Evolutionary conservation across 2,797 vertebrate genomes (phyloP).

Genomic region (Lemur catta): DNA sequence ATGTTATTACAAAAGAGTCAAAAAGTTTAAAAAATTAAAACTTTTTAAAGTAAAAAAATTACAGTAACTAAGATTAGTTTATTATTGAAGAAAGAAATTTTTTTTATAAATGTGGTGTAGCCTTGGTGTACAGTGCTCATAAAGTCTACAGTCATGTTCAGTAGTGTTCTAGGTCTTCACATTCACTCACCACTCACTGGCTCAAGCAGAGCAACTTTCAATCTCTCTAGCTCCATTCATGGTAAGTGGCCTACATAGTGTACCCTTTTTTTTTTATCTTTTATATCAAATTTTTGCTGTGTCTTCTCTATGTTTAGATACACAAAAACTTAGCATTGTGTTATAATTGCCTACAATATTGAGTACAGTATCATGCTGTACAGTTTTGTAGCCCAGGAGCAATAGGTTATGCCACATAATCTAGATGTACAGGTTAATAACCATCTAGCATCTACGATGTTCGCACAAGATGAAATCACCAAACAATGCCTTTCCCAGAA

Average conservation of each 20-base stretch:
- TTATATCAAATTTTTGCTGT: not conserved
- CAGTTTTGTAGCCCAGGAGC: not conserved
- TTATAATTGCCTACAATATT: not conserved
- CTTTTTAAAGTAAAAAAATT: not conserved
- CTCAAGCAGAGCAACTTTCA: not conserved
- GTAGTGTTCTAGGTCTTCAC: not conserved
- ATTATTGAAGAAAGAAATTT: not conserved
- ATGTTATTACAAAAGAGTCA: not conserved
- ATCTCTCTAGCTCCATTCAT: not conserved
- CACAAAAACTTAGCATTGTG: not conserved
- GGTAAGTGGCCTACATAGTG: not conserved
- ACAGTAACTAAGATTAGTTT: not conserved
- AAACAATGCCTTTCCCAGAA: not conserved
- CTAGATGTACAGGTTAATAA: not conserved
- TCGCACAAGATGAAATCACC: not conserved
- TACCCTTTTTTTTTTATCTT: not conserved
- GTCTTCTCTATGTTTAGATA: not conserved
- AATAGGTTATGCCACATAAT: not conserved
- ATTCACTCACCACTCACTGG: not conserved
- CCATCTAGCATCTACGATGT: not conserved
- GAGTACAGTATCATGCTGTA: not conserved
- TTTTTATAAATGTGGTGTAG: not conserved
- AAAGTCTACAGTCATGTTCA: not conserved
- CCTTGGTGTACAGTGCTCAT: not conserved
- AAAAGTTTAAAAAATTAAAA: not conserved